phyloP scores from a whole-genome alignment of 64 coral and sea anemone genomes.

The Porites lutea region DNA sequence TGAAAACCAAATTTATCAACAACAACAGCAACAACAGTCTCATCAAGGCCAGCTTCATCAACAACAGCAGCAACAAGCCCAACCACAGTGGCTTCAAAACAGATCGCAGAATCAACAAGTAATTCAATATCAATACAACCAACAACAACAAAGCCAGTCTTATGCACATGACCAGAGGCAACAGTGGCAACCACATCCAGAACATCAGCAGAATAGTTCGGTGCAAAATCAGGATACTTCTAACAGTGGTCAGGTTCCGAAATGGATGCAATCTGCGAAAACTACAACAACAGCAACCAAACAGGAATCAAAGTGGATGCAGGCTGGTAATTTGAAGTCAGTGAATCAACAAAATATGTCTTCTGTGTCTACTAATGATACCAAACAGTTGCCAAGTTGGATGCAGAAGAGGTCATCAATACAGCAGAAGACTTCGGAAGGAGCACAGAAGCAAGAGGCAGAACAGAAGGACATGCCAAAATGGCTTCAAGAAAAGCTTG shows the following conservation, averaged over 20 bases:
- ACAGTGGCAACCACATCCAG: not conserved
- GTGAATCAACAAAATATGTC: constrained; percentile 15
- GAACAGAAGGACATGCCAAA: constrained; percentile 38
- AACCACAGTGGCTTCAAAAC: not conserved
- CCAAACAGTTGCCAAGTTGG: constrained; percentile 65
- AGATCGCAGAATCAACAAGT: not conserved
- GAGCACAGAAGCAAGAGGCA: constrained; percentile 4
- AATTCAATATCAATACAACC: not conserved
- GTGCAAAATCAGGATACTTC: not conserved
- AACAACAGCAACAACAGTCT: constrained; percentile 35
- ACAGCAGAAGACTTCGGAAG: not conserved
- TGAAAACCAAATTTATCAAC: constrained; percentile 10
- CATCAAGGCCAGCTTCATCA: not conserved
- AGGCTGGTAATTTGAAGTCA: constrained; percentile 20
- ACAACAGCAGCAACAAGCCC: not conserved
- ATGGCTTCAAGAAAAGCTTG: constrained; percentile 67
- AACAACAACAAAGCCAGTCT: constrained; percentile 26
- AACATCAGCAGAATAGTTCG: constrained; percentile 8
- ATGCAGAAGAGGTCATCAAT: constrained; percentile 49
- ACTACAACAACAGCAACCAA: not conserved
- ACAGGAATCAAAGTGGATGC: constrained; percentile 17
- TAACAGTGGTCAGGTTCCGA: constrained; percentile 5
- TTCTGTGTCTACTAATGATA: not conserved
- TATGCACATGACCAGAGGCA: constrained; percentile 14
- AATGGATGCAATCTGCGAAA: constrained; percentile 50